Percentiles rank a stretch among this genome's conserved stretches.
phyloP scores from a whole-genome alignment of 1,140 invertebrate genomes.

The Neotoxoptera formosana region DNA sequence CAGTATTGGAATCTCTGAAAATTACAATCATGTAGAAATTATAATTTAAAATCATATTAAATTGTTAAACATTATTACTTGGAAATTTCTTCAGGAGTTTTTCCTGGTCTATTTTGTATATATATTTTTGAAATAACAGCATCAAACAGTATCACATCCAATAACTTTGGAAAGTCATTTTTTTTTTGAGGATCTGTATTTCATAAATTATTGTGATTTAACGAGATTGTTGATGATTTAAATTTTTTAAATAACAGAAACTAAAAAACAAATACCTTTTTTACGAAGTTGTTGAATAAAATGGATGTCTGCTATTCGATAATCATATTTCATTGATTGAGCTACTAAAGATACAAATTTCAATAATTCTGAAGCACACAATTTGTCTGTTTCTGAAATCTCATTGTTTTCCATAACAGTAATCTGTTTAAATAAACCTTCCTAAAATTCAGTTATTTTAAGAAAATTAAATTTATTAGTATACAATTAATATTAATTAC shows the following conservation, averaged over 20 bases:
- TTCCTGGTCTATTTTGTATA: background rate
- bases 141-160: conserved; percentile 50
- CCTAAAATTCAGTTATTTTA: conserved; percentile 29
- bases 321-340: conserved; percentile 25
- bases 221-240: background rate
- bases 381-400: background rate
- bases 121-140: conserved; percentile 41
- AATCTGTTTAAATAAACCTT: conserved; percentile 16
- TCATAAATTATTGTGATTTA: background rate
- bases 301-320: conserved; percentile 34
- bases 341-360: background rate
- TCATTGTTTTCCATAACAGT: background rate
- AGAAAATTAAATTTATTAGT: background rate
- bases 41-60: background rate
- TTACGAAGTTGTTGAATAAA: conserved; percentile 41
- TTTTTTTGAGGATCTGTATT: background rate
- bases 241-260: background rate
- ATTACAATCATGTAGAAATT: background rate
- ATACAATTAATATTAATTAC: background rate
- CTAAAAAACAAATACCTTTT: conserved; percentile 11
- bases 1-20: conserved; percentile 20
- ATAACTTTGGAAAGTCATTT: background rate
- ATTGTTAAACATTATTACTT: conserved; percentile 20
- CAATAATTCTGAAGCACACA: background rate
- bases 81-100: background rate